These are phyloP conservation scores for Eupithecia insigniata DNA, from an alignment of 2,888 invertebrate species.

Conservation along the genomic window DNA sequence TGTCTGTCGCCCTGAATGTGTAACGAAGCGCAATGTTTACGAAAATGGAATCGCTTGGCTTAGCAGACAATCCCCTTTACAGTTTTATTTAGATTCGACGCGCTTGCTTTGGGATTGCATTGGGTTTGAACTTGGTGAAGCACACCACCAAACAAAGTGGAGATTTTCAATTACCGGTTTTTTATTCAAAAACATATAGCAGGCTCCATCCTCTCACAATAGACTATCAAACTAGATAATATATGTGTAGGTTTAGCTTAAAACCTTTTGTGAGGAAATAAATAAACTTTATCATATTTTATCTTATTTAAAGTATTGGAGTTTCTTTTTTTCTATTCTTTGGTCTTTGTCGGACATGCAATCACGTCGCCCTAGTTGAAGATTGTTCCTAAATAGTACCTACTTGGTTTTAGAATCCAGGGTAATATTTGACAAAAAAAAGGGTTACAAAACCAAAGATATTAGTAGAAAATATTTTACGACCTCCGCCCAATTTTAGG, in stretches of 20 bases:
- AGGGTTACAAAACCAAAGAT: background rate
- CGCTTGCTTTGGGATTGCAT: slow-evolving; percentile 31
- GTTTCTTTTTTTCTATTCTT: background rate
- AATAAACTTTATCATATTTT: no score
- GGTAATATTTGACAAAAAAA: background rate
- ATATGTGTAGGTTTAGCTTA: no score
- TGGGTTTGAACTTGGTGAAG: background rate
- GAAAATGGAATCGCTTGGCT: slow-evolving; percentile 50
- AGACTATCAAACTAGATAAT: no score
- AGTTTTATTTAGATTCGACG: slow-evolving; percentile 39
- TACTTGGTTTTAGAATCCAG: background rate
- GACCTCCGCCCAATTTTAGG: background rate
- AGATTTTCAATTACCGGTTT: no score
- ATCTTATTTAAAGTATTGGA: no score
- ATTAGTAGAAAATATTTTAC: background rate
- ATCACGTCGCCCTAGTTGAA: background rate
- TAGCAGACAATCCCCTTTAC: slow-evolving; percentile 39
- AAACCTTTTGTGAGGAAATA: no score
- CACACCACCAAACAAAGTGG: slow-evolving; percentile 2
- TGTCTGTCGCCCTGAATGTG: slow-evolving; percentile 54
- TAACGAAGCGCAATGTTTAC: slow-evolving; percentile 52
- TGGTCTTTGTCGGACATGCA: background rate
- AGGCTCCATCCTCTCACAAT: no score
- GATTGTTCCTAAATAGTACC: background rate
- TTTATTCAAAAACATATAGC: no score